Conservation (phyloP, 2,113 vertebrate species). For the Apteryx mantelli region DNA sequence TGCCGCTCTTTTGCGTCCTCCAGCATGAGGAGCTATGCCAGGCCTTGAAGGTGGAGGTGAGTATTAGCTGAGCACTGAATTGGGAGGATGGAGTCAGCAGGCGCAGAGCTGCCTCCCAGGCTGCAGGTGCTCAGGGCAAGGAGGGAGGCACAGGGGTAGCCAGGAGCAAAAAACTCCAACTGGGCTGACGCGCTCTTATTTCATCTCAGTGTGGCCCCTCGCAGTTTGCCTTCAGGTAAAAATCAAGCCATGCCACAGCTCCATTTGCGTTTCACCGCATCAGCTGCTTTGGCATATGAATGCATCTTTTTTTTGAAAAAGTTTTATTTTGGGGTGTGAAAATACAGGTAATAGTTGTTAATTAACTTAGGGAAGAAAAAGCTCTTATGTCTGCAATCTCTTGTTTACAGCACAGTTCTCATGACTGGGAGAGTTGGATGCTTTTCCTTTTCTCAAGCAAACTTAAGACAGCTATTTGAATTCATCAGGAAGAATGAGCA, state of each 20-base stretch:
- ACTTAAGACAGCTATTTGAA: not conserved
- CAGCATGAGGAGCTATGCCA: not conserved
- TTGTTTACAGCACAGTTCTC: not conserved
- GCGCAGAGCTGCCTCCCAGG: too few species aligned
- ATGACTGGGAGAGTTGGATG: not conserved
- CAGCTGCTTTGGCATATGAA: not conserved
- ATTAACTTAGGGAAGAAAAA: not conserved
- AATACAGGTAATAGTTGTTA: not conserved
- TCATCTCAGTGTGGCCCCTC: not conserved
- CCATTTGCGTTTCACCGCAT: not conserved
- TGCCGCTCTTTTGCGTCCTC: not conserved
- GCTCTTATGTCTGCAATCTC: not conserved
- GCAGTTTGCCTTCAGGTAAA: not conserved
- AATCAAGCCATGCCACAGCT: not conserved
- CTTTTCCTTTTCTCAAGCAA: not conserved
- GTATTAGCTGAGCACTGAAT: too few species aligned
- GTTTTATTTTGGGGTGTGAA: not conserved
- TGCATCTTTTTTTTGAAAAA: not conserved
- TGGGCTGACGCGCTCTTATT: not conserved
- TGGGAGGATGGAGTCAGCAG: too few species aligned
- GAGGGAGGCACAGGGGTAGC: not conserved
- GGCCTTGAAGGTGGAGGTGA: too few species aligned
- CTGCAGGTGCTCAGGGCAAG: accelerated
- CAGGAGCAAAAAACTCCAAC: not conserved
- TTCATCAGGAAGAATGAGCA: not conserved